These are phyloP conservation scores for Melopsittacus undulatus DNA, from an alignment of 2,797 vertebrate species.

Conservation along the genomic window DNA sequence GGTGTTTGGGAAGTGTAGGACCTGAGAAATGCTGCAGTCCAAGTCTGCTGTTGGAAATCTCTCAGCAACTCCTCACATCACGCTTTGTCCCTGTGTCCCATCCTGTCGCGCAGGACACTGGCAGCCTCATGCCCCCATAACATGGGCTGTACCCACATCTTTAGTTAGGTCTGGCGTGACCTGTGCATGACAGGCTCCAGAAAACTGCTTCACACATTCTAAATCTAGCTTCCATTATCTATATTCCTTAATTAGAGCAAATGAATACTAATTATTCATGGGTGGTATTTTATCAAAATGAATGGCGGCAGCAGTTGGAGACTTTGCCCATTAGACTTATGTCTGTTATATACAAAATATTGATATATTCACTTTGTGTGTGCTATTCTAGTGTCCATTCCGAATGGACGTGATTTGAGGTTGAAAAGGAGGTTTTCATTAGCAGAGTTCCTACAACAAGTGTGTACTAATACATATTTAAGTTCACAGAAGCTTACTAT, in stretches of 20 bases:
- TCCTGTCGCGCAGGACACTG: not conserved
- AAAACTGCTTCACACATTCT: not conserved
- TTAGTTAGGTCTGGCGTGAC: not conserved
- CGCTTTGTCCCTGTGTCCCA: not conserved
- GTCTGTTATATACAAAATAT: not conserved
- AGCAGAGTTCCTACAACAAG: not conserved
- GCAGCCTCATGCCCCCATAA: not conserved
- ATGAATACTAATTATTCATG: conserved; percentile 63
- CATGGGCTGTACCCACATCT: rapidly evolving
- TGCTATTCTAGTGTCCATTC: not conserved
- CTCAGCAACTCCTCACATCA: rapidly evolving
- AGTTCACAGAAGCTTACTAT: not conserved
- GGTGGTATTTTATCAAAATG: conserved; percentile 49
- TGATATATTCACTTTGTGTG: not conserved
- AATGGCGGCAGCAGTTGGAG: conserved; percentile 56
- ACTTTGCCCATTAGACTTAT: not conserved
- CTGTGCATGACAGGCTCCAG: not conserved
- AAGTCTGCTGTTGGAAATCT: not conserved
- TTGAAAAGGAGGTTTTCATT: not conserved
- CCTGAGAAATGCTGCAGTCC: not conserved
- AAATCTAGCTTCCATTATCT: conserved; percentile 56
- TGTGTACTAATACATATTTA: not conserved
- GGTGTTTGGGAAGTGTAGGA: not conserved
- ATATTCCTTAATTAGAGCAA: conserved; percentile 56
- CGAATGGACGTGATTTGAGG: not conserved